Percentiles rank a stretch among this genome's conserved stretches.
Evolutionary conservation across 1,140 invertebrate genomes (phyloP).

Genomic region (Aphelenchoides avenae): DNA sequence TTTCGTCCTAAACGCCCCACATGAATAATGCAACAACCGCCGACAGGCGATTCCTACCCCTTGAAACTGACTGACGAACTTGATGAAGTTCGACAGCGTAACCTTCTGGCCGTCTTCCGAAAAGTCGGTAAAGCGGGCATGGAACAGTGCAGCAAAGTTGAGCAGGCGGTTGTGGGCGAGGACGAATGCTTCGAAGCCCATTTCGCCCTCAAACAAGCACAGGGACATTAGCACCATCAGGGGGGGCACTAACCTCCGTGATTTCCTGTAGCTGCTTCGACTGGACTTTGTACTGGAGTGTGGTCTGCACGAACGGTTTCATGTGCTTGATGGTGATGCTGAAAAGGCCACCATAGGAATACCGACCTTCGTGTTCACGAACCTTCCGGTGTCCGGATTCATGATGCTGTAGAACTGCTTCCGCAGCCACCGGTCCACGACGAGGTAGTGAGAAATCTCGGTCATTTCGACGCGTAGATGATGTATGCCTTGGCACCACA

Average conservation of each 20-base stretch:
- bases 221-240: neutral
- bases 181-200: conserved; percentile 45
- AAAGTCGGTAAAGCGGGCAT: conserved; percentile 27
- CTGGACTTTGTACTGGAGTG: conserved; percentile 53
- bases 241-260: conserved; percentile 37
- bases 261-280: conserved; percentile 55
- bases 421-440: conserved; percentile 49
- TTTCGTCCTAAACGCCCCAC: conserved; percentile 29
- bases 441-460: conserved; percentile 43
- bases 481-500: conserved; percentile 52
- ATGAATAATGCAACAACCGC: neutral
- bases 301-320: conserved; percentile 59
- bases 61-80: conserved; percentile 22
- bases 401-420: conserved; percentile 51
- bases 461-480: conserved; percentile 47
- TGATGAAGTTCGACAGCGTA: conserved; percentile 13
- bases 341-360: conserved; percentile 14
- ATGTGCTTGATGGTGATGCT: conserved; percentile 54
- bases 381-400: conserved; percentile 35
- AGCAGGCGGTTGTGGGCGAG: conserved; percentile 42
- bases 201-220: conserved; percentile 28
- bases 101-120: conserved; percentile 24
- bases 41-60: conserved; percentile 3
- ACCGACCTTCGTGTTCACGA: conserved; percentile 2
- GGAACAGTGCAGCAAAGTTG: conserved; percentile 36